Evolutionary conservation across 2,797 vertebrate species (phyloP), one percentile per base, ranked within the genome.

Genomic region (Lacerta agilis): DNA sequence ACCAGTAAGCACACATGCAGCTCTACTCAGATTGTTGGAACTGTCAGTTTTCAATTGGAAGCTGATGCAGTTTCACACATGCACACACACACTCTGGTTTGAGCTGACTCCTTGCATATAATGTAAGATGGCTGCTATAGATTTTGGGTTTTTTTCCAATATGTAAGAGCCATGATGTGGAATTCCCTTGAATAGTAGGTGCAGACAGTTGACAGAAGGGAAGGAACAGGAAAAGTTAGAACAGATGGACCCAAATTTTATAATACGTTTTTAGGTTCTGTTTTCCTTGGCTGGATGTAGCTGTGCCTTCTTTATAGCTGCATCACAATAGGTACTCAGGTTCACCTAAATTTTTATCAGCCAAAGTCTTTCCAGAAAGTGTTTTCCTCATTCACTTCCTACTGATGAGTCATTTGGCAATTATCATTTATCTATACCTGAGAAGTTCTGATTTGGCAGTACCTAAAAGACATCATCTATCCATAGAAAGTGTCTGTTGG

Each of bases 231-330:
- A 79, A 86, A 79, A 77, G 58, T 29, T 64, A 41, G 73, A 77
- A 85, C 83, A 85, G 83, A 85, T 76, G 38, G 73, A 85, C 38
- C 41, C 38, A 83, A 23, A 76, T 66, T 87, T 67, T 29, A 76
- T 75, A 79, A 27, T 66, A 33, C 33, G 55, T 71, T 71, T 77
- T 67, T 20, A 27, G n/a, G 49, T 87, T 49, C 61, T 84, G 25
- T 45, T 33, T 84, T 69, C 64, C 75, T 67, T 45, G 66, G 49
- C 67, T 72, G 79, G 15, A 69, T 84, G 55, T 58, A 61, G 36
- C 82, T 79, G 27, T 79, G 29, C 18, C n/a, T 76, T 81, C 79
- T 82, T 82, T 82, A 71, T 38, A 55, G 69, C 25, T 72, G 11
- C 36, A 23, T 83, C 33, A 83, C 75, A 72, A 79, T 79, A 71